phyloP scores from a whole-genome alignment of 2,888 invertebrate genomes.

The Ectemnius lituratus region DNA sequence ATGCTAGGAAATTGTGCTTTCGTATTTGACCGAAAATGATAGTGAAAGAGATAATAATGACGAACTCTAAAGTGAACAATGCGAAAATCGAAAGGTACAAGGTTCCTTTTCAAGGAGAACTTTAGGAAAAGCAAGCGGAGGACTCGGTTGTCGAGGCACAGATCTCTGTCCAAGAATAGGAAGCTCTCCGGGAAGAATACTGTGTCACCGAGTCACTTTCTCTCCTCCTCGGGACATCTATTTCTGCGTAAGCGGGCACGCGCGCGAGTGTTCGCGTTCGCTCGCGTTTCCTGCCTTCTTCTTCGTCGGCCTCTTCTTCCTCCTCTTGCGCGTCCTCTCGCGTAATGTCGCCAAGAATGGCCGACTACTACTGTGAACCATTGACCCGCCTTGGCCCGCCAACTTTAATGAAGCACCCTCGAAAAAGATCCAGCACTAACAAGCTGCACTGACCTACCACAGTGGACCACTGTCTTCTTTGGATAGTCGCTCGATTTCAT shows the following conservation, averaged over 20 bases:
- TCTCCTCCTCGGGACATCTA: constrained; percentile 60
- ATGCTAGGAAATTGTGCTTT: too few relatives aligned
- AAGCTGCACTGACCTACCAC: too few relatives aligned
- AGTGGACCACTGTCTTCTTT: too few relatives aligned
- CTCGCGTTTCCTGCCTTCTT: constrained; percentile 22
- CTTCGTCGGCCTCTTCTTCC: background rate
- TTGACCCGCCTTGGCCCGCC: constrained; percentile 14
- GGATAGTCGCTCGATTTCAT: too few relatives aligned
- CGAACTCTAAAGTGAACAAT: too few relatives aligned
- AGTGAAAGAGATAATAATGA: too few relatives aligned
- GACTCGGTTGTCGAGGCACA: constrained; percentile 32
- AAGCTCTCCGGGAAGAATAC: constrained; percentile 62
- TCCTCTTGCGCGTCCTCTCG: too few relatives aligned
- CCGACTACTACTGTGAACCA: constrained; percentile 29
- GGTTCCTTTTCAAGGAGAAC: too few relatives aligned
- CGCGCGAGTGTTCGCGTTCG: background rate
- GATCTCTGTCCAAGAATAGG: constrained; percentile 55
- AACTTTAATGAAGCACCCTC: background rate
- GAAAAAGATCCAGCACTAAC: too few relatives aligned
- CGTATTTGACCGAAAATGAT: too few relatives aligned
- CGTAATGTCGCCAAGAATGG: constrained; percentile 26
- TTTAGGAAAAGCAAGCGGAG: constrained; percentile 12
- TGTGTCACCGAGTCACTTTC: constrained; percentile 67
- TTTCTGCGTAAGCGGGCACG: constrained; percentile 50
- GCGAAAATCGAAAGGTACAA: too few relatives aligned